phyloP scores from a whole-genome alignment of 2,797 vertebrate species.

The Epinephelus awoara region DNA sequence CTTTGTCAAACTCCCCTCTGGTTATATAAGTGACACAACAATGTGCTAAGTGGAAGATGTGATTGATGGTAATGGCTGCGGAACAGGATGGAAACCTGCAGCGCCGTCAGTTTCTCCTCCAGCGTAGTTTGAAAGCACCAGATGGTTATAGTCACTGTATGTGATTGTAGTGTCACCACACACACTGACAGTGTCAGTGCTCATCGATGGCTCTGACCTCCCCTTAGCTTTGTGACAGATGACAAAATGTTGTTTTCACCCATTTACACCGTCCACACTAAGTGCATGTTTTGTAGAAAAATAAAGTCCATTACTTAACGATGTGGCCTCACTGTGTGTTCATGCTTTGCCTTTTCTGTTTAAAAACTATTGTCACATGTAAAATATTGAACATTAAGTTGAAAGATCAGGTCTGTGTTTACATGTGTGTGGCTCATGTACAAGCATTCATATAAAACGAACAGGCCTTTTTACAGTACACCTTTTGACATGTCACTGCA shows the following conservation, averaged over 20 bases:
- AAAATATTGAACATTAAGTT: not conserved
- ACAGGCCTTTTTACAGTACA: too few relatives aligned
- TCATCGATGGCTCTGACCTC: not conserved
- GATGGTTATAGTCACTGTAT: conserved; percentile 5
- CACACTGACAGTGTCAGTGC: conserved; percentile 7
- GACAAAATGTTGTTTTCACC: conserved; percentile 42
- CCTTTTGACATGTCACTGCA: too few relatives aligned
- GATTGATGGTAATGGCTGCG: not conserved
- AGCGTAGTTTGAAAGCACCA: conserved; percentile 14
- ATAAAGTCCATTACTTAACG: conserved; percentile 57
- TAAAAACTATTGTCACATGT: not conserved
- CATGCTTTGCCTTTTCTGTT: not conserved
- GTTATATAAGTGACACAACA: not conserved
- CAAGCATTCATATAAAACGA: too few relatives aligned
- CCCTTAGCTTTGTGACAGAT: conserved; percentile 35
- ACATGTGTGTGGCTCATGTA: not conserved
- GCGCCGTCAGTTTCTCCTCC: not conserved
- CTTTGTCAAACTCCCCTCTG: conserved; percentile 16
- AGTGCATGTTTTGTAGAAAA: conserved; percentile 72
- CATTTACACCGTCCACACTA: conserved; percentile 52
- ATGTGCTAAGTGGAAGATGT: not conserved
- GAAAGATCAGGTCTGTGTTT: too few relatives aligned
- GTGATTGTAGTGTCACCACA: conserved; percentile 21
- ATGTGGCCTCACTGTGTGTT: not conserved
- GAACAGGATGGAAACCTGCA: not conserved